Conservation (phyloP, 2,797 vertebrate genomes). For the Pseudochaenichthys georgianus region DNA sequence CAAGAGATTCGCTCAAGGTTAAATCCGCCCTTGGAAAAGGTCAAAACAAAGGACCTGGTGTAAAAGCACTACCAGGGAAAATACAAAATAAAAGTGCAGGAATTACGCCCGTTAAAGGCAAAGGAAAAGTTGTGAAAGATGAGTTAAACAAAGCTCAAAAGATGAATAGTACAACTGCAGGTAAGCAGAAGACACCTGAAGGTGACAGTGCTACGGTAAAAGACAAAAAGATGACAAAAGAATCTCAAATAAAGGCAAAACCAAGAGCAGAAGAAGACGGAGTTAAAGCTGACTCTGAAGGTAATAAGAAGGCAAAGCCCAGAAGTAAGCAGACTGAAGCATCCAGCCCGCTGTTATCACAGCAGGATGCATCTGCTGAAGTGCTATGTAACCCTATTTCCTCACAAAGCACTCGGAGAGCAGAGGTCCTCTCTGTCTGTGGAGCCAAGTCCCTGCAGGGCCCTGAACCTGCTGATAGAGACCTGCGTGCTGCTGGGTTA, state of each 20-base stretch:
- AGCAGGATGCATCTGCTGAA: conserved; percentile 37
- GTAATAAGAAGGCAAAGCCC: conserved; percentile 7
- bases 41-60: conserved; percentile 33
- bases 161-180: background rate
- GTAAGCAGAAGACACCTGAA: conserved; percentile 24
- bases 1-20: conserved; percentile 31
- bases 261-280: conserved; percentile 14
- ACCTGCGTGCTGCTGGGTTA: conserved; percentile 21
- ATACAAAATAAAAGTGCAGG: conserved; percentile 23
- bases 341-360: conserved; percentile 33
- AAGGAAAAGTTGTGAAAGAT: conserved; percentile 29
- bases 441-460: conserved; percentile 31
- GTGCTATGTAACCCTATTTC: conserved; percentile 23
- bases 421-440: conserved; percentile 31
- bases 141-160: conserved; percentile 18
- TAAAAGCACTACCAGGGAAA: conserved; percentile 13
- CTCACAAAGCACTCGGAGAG: conserved; percentile 44
- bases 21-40: conserved; percentile 28
- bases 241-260: conserved; percentile 26
- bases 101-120: conserved; percentile 23
- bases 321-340: conserved; percentile 20
- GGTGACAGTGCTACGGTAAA: conserved; percentile 5
- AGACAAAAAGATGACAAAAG: conserved; percentile 31
- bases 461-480: conserved; percentile 3
- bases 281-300: conserved; percentile 25